Conservation (phyloP, 2,888 invertebrate genomes). For the Oscheius sp. region DNA sequence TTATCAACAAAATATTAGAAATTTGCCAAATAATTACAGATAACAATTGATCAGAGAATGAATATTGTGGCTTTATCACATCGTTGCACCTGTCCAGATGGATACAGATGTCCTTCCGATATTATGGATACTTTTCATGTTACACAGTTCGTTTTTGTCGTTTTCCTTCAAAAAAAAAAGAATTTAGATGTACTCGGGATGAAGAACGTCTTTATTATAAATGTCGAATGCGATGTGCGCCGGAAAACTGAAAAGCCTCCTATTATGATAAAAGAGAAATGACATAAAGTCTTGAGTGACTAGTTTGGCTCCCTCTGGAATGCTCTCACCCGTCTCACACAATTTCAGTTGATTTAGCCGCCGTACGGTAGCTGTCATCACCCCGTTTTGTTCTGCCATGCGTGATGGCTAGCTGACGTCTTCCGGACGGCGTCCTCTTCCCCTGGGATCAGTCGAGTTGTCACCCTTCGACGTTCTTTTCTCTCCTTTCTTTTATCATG, state of each 20-base stretch:
- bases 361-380: conserved; percentile 8
- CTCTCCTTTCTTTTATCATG: not conserved
- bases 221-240: conserved; percentile 34
- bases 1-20: not conserved
- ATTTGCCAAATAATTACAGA: conserved; percentile 13
- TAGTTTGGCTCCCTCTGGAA: not conserved
- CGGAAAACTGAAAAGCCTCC: not conserved
- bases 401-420: conserved; percentile 13
- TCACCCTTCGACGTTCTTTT: conserved; percentile 20
- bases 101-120: conserved; percentile 32
- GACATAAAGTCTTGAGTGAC: no score
- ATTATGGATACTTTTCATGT: conserved; percentile 12
- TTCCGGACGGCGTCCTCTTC: not conserved
- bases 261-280: not conserved
- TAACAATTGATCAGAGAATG: conserved; percentile 28
- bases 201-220: conserved; percentile 18
- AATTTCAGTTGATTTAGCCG: conserved; percentile 1
- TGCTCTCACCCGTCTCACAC: not conserved
- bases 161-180: not conserved
- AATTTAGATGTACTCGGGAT: conserved; percentile 30
- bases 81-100: conserved; percentile 28
- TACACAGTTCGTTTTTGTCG: conserved; percentile 20
- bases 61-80: conserved; percentile 32
- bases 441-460: conserved; percentile 1
- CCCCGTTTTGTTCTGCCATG: not conserved